Evolutionary conservation across 2,797 vertebrate species (phyloP).

Genomic region (Rhinogobio ventralis): DNA sequence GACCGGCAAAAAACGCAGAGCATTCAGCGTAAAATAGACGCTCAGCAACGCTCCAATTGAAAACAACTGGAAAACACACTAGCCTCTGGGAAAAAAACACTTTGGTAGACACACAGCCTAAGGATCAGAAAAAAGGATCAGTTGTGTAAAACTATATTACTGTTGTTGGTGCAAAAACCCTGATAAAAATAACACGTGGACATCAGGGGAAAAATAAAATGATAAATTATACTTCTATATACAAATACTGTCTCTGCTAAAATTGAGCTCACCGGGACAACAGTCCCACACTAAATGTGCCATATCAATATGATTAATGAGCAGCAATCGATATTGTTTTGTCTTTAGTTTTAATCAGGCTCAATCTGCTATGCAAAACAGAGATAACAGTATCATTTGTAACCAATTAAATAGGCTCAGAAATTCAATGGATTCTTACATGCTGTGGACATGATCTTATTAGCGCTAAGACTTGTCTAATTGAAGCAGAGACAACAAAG

Average conservation of each 20-base stretch:
- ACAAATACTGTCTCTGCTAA: constrained; percentile 43
- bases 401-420: constrained; percentile 53
- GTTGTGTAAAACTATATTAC: constrained; percentile 39
- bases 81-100: neutral
- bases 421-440: constrained; percentile 47
- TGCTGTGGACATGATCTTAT: constrained; percentile 40
- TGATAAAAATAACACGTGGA: constrained; percentile 41
- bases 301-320: constrained; percentile 59
- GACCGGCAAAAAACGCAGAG: neutral
- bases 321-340: constrained; percentile 53
- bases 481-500: constrained; percentile 41
- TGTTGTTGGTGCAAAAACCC: neutral
- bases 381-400: constrained; percentile 53
- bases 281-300: constrained; percentile 43
- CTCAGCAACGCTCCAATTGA: neutral
- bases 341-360: constrained; percentile 55
- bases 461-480: constrained; percentile 34
- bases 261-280: constrained; percentile 15
- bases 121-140: neutral
- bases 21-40: too few relatives aligned
- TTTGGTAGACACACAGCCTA: neutral
- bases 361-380: constrained; percentile 56
- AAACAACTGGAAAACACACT: neutral
- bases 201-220: constrained; percentile 55
- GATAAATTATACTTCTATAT: constrained; percentile 43